These are phyloP conservation scores for Acanthosepion pharaonis DNA, from an alignment of 2,888 invertebrate species.

Conservation along the genomic window DNA sequence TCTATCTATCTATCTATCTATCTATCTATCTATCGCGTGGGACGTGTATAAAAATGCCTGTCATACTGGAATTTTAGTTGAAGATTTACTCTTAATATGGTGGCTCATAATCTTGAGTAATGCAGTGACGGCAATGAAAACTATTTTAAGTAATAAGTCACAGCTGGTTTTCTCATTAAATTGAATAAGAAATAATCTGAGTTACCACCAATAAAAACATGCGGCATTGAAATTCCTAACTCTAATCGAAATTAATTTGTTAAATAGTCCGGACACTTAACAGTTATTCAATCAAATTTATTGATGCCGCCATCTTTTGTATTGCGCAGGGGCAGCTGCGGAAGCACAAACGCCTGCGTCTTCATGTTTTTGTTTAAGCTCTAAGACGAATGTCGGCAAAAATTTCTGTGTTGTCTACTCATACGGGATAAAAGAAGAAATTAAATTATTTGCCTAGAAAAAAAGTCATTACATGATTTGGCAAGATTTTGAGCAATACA, in stretches of 20 bases:
- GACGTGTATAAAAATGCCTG: too few species aligned
- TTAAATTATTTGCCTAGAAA: too few species aligned
- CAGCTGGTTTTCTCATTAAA: neutral
- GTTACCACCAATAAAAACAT: neutral
- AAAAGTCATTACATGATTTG: too few species aligned
- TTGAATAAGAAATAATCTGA: neutral
- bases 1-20: neutral
- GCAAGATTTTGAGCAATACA: too few species aligned
- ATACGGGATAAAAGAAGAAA: too few species aligned
- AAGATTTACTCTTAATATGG: neutral
- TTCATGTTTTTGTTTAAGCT: too few species aligned
- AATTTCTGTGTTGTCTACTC: too few species aligned
- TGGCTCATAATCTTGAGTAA: neutral
- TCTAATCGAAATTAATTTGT: neutral
- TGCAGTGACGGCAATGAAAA: neutral
- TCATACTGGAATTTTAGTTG: too few species aligned
- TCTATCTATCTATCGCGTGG: neutral
- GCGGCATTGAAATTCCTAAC: neutral
- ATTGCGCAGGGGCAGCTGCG: too few species aligned
- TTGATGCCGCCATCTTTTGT: neutral
- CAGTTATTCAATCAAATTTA: neutral
- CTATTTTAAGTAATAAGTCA: neutral
- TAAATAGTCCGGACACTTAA: neutral
- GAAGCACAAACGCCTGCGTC: too few species aligned
- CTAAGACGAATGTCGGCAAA: too few species aligned